phyloP scores from a whole-genome alignment of 2,113 vertebrate genomes.

The Hypocryptadius cinnamomeus region DNA sequence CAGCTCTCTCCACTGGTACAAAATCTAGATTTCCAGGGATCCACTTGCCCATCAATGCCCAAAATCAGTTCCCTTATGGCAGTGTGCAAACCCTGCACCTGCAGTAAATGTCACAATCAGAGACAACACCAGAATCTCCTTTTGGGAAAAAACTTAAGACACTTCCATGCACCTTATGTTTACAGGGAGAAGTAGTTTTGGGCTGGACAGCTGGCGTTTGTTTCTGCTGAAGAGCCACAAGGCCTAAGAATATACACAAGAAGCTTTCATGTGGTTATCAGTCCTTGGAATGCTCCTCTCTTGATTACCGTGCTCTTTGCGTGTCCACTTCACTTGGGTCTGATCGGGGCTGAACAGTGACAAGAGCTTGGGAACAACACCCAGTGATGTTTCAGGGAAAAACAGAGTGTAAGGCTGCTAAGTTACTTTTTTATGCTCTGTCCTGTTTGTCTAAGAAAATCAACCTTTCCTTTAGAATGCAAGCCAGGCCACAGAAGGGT shows the following conservation, averaged over 20 bases:
- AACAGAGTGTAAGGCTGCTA: not conserved
- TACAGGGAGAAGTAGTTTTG: not conserved
- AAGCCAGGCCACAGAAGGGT: not conserved
- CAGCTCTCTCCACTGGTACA: accelerated
- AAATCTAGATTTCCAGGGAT: not conserved
- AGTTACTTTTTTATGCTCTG: not conserved
- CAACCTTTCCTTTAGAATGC: not conserved
- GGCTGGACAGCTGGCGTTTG: not conserved
- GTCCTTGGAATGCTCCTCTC: not conserved
- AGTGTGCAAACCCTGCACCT: not conserved
- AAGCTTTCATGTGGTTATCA: not conserved
- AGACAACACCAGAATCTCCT: accelerated
- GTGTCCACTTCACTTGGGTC: not conserved
- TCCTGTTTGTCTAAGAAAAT: not conserved
- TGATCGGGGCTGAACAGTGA: not conserved
- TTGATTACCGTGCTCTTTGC: not conserved
- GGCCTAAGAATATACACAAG: not conserved
- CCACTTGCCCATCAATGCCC: not conserved
- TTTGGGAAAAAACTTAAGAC: not conserved
- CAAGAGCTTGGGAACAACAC: not conserved
- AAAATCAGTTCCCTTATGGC: not conserved
- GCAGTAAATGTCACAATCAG: accelerated
- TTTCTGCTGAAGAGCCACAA: not conserved
- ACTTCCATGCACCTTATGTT: not conserved
- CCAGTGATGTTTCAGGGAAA: not conserved